These are phyloP conservation scores for Alouatta palliata DNA, from an alignment of 2,113 vertebrate species.

Conservation along the genomic window DNA sequence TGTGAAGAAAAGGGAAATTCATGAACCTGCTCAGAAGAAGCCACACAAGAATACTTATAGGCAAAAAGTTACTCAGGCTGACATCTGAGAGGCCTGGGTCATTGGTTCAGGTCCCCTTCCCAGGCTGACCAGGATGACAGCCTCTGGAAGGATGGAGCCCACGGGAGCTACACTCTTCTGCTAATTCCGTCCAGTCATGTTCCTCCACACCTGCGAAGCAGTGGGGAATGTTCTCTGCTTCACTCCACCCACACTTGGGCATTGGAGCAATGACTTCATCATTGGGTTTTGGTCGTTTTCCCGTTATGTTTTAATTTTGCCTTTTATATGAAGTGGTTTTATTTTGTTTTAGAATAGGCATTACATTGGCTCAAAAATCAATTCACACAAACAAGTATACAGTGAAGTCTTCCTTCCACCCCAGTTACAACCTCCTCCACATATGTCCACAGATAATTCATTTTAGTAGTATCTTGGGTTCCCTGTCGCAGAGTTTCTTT, in stretches of 20 bases:
- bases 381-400: not conserved
- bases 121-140: fast-evolving
- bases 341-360: not conserved
- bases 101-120: not conserved
- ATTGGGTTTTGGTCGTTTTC: not conserved
- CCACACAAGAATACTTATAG: not conserved
- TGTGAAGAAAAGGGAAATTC: not conserved
- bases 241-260: not conserved
- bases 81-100: not conserved
- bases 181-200: no score
- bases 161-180: fast-evolving
- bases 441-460: not conserved
- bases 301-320: not conserved
- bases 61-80: not conserved
- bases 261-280: not conserved
- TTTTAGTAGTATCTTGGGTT: no score
- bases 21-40: not conserved
- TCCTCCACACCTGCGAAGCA: not conserved
- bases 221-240: not conserved
- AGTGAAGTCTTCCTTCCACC: not conserved
- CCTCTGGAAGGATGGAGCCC: no score
- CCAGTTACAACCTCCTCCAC: not conserved
- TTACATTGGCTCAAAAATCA: not conserved
- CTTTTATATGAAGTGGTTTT: not conserved
- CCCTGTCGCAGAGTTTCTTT: not conserved